Base-by-base conservation (phyloP, 2,797 vertebrate genomes). In the Microhierax caerulescens region DNA sequence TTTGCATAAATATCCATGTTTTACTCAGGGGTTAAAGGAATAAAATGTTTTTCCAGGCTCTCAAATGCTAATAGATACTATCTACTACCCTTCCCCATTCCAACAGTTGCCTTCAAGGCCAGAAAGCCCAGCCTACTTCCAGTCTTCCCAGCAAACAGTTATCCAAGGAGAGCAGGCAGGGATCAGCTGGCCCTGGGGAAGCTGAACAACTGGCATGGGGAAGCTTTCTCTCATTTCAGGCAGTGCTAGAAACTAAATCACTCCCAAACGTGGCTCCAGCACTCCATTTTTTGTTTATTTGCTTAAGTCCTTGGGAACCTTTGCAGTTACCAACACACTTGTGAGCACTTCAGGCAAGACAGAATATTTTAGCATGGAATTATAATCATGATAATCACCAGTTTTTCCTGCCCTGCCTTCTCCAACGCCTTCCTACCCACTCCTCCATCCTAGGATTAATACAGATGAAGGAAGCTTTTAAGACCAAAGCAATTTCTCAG, bases 261-360 rank as follows among this genome's bases (percentile, higher is more conserved):
- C 48, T 95, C 57, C 43, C 80, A 89, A 59, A 70, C 5, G 4
- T 3, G 11, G 78, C 78, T 96, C 84, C 57, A 73, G 61, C 80
- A 90, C 47, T 86, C 83, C 10, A 11, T 0, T 43, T 88, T 96
- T 92, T 91, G 76, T 96, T 97, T 95, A 94, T 95, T 95, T 97
- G 78, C 72, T 75, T 34, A 85, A 94, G 93, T 92, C 82, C 88
- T 86, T 86, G 88, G 89, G 92, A 97, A 93, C 73, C 88, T 92
- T 75, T 93, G 94, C 91, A 96, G 95, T 92, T 95, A 93, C 85
- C 90, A 96, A 93, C 91, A 90, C 74, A 86, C 59, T 94, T 95
- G 83, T 97, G 95, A 97, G 91, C 91, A 95, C 96, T 94, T 92
- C 67, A 85, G 80, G 79, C 77, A 93, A 95, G n/a, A 88, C 56